Evolutionary conservation across 2,888 invertebrate species (phyloP), one percentile per base, ranked within the genome.

Genomic region (Xanthia togata): DNA sequence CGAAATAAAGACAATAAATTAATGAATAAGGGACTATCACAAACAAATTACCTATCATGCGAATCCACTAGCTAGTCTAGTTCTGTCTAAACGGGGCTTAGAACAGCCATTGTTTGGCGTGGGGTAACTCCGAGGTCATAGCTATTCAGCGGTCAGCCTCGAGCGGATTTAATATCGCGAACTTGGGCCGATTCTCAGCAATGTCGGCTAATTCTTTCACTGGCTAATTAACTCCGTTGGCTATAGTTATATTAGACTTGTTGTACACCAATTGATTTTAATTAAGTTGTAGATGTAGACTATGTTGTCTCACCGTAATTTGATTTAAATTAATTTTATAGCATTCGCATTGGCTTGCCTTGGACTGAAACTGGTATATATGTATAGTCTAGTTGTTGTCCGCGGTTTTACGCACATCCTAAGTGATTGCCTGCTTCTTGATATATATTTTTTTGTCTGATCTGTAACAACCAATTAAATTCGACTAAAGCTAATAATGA

Each of bases 61-160:
- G 47, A 76, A 70, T 64, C 62, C 4, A 44, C 64, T 55, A 14
- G 44, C 60, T 74, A 64, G 47, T 50, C 60, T 74, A 64, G 47
- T 50, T 44, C 26, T 68, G 38, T 80, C 31, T 55, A 63, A 71
- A 17, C 65, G 63, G 64, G 69, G 72, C 65, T 67, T 68, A 70
- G 50, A n/a, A 72, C 70, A 72, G 77, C 67, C 83, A 87, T 87
- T 85, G 88, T 87, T 78, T 70, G 64, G 55, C 50, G 81, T 78
- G 79, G 77, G 80, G 85, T 79, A 73, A 73, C 83, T 55, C 60
- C 78, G 78, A 87, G 87, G 87, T 88, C 87, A 80, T 2, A 57
- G 60, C 75, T 65, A 65, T 76, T 73, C 70, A 44, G 44, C 44
- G 5, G 14, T 44, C 14, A 75, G 69, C 76, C 79, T 74, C 70